Percentiles rank a stretch among this genome's conserved stretches.
Evolutionary conservation across 2,888 invertebrate species (phyloP).

Genomic region (Andrena camellia): DNA sequence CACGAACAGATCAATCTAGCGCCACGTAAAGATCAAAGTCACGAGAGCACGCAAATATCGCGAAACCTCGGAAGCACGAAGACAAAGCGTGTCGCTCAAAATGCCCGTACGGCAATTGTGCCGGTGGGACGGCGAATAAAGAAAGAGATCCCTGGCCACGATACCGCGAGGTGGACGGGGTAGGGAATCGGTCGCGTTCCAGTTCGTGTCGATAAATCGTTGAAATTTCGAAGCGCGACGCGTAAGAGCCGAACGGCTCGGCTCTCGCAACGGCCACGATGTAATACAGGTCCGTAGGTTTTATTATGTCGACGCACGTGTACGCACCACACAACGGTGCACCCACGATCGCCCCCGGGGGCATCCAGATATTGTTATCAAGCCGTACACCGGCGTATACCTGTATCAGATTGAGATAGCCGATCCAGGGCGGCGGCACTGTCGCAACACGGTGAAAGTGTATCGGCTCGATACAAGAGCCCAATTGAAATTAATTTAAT

Average conservation of each 20-base stretch:
- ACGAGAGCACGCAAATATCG: neutral
- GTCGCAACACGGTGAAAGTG: constrained; percentile 81
- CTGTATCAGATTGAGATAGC: constrained; percentile 75
- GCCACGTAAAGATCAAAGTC: neutral
- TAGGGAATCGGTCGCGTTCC: constrained; percentile 60
- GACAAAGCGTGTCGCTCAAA: constrained; percentile 38
- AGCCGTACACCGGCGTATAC: constrained; percentile 61
- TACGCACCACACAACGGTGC: constrained; percentile 57
- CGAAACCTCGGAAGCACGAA: neutral
- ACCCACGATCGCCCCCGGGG: constrained; percentile 73
- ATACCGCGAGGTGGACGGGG: constrained; percentile 34
- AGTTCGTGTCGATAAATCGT: constrained; percentile 73
- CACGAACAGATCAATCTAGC: too few relatives aligned
- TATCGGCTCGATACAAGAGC: constrained; percentile 63
- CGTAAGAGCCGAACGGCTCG: constrained; percentile 53
- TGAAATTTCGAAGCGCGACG: constrained; percentile 74
- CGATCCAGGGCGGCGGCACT: constrained; percentile 65
- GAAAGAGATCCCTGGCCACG: constrained; percentile 28
- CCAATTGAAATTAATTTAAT: constrained; percentile 81
- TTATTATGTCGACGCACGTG: constrained; percentile 37
- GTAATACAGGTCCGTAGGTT: constrained; percentile 48
- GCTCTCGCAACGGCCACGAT: constrained; percentile 28
- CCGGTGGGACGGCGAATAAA: constrained; percentile 25
- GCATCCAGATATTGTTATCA: constrained; percentile 78
- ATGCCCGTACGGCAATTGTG: constrained; percentile 15